Percentiles rank a stretch among this genome's conserved stretches.
Evolutionary conservation across 2,113 vertebrate species (phyloP).

Genomic region (Serilophus lunatus): DNA sequence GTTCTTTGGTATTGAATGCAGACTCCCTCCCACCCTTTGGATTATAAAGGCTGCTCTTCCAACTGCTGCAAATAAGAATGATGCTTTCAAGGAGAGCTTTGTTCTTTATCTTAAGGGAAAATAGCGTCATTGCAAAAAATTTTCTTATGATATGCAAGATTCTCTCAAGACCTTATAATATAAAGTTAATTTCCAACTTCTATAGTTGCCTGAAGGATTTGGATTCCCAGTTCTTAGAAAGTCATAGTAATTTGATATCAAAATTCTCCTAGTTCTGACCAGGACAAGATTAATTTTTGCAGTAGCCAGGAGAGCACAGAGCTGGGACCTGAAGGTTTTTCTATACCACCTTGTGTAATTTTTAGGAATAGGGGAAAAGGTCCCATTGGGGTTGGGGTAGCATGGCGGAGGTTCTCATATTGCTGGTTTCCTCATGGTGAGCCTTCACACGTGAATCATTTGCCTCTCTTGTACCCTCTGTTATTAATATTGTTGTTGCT

Average conservation of each 20-base stretch:
- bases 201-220: background rate
- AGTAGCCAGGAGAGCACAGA: background rate
- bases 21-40: background rate
- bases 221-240: background rate
- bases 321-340: background rate
- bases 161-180: background rate
- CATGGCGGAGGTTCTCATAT: rapidly evolving
- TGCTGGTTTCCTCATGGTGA: rapidly evolving
- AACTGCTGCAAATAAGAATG: background rate
- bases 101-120: background rate
- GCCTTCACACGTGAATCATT: rapidly evolving
- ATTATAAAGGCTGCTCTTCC: background rate
- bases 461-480: background rate
- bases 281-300: background rate
- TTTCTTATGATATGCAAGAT: background rate
- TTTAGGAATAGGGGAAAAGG: background rate
- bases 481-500: background rate
- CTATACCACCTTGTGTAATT: background rate
- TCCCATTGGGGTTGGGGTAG: rapidly evolving
- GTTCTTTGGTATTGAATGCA: background rate
- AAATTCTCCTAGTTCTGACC: background rate
- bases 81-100: background rate
- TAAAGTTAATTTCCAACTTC: background rate
- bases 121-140: background rate
- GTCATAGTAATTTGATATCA: background rate